These are phyloP conservation scores for Bicyclus anynana DNA, from an alignment of 1,140 invertebrate species.

Conservation along the genomic window DNA sequence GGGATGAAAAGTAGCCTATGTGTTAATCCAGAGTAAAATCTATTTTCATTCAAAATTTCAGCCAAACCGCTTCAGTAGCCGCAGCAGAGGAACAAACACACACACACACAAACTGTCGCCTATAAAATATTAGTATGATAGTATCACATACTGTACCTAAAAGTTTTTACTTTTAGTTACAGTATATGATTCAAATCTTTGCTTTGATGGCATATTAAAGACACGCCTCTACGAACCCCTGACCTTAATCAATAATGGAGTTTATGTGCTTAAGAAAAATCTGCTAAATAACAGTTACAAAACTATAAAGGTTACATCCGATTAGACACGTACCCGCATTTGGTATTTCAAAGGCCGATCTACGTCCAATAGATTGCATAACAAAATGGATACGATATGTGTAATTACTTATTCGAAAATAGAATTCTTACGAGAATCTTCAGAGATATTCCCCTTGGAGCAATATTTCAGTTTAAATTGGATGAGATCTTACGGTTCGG, in stretches of 20 bases:
- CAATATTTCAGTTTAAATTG: constrained; percentile 40
- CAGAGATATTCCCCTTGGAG: constrained; percentile 17
- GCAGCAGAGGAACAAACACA: too few relatives aligned
- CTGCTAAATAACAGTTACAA: neutral
- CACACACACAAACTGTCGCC: too few relatives aligned
- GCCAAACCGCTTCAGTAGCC: too few relatives aligned
- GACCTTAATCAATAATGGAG: neutral
- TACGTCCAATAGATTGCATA: constrained; percentile 13
- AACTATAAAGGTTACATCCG: neutral
- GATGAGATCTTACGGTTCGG: constrained; percentile 25
- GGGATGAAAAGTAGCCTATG: too few relatives aligned
- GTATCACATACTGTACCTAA: too few relatives aligned
- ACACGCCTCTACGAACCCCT: neutral
- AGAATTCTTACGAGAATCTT: constrained; percentile 23
- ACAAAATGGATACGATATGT: constrained; percentile 25
- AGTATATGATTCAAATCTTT: neutral
- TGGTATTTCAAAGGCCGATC: neutral
- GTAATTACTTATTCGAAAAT: constrained; percentile 27
- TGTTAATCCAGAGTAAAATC: too few relatives aligned
- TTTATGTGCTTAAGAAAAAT: neutral
- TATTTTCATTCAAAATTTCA: too few relatives aligned
- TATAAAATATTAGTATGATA: too few relatives aligned
- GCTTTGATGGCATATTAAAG: too few relatives aligned
- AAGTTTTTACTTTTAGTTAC: neutral
- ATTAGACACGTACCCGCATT: constrained; percentile 3